These are phyloP conservation scores for Geotrypetes seraphini DNA, from an alignment of 2,797 vertebrate species.

Conservation along the genomic window DNA sequence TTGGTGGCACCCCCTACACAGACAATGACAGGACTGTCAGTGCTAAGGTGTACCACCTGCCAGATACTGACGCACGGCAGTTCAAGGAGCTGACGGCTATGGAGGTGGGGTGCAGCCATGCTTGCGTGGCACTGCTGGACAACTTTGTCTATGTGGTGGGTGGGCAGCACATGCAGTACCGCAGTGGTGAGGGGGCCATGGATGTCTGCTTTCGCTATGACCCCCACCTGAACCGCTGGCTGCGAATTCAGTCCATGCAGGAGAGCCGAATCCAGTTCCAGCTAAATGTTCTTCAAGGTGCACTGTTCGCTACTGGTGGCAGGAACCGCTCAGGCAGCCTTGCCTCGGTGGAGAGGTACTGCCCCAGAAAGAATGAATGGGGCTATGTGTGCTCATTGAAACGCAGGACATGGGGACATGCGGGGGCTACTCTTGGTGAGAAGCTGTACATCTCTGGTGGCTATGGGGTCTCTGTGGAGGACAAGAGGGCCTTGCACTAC, in stretches of 20 bases:
- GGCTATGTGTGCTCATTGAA: constrained; percentile 76
- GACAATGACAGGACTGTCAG: constrained; percentile 89
- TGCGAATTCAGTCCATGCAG: constrained; percentile 84
- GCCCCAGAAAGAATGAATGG: constrained; percentile 85
- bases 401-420: constrained; percentile 93
- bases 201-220: constrained; percentile 83
- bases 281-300: constrained; percentile 68
- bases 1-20: constrained; percentile 90
- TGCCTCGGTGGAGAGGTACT: constrained; percentile 86
- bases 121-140: constrained; percentile 81
- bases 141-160: constrained; percentile 91
- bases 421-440: constrained; percentile 64
- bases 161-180: constrained; percentile 89
- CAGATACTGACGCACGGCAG: constrained; percentile 62
- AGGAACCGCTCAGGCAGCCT: constrained; percentile 89
- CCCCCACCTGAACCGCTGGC: constrained; percentile 83
- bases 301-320: constrained; percentile 85
- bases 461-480: constrained; percentile 86
- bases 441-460: constrained; percentile 85
- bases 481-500: constrained; percentile 88
- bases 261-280: constrained; percentile 95
- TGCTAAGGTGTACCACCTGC: constrained; percentile 73
- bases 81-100: constrained; percentile 86
- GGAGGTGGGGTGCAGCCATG: constrained; percentile 86
- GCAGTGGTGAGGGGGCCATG: constrained; percentile 87